Percentiles rank a stretch among this genome's conserved stretches.
phyloP scores from a whole-genome alignment of 2,113 vertebrate species.

The Ameiurus melas region DNA sequence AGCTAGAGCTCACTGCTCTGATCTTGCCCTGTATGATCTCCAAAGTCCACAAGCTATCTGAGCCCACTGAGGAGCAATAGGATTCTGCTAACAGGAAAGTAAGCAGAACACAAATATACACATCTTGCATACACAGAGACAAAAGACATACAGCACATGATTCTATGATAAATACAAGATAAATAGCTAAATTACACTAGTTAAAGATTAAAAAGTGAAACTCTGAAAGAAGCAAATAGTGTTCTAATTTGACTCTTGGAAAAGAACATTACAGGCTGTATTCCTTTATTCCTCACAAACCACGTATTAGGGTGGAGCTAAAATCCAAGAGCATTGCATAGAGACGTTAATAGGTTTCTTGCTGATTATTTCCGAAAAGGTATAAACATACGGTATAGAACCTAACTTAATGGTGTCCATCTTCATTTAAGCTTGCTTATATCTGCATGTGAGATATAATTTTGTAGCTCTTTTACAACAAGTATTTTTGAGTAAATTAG shows the following conservation, averaged over 20 bases:
- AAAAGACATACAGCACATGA: background rate
- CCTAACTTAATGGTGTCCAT: background rate
- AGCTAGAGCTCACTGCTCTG: conserved; percentile 40
- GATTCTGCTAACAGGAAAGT: conserved; percentile 16
- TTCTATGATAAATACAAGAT: background rate
- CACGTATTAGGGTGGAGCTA: background rate
- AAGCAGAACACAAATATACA: conserved; percentile 19
- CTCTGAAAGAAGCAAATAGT: background rate
- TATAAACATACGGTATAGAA: background rate
- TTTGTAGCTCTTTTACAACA: background rate
- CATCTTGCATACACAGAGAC: background rate
- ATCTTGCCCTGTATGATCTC: conserved; percentile 47
- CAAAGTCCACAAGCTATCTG: conserved; percentile 39
- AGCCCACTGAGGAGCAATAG: conserved; percentile 30
- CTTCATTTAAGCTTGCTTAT: background rate
- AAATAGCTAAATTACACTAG: background rate
- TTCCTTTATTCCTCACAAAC: background rate
- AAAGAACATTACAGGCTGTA: background rate
- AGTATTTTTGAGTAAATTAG: background rate
- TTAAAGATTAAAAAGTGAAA: background rate
- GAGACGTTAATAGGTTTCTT: conserved; percentile 13
- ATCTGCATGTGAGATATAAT: background rate
- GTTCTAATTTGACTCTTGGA: background rate
- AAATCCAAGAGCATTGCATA: background rate
- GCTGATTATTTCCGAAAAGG: no score